Evolutionary conservation across 2,113 vertebrate genomes (phyloP).

Genomic region (Platichthys stellatus): DNA sequence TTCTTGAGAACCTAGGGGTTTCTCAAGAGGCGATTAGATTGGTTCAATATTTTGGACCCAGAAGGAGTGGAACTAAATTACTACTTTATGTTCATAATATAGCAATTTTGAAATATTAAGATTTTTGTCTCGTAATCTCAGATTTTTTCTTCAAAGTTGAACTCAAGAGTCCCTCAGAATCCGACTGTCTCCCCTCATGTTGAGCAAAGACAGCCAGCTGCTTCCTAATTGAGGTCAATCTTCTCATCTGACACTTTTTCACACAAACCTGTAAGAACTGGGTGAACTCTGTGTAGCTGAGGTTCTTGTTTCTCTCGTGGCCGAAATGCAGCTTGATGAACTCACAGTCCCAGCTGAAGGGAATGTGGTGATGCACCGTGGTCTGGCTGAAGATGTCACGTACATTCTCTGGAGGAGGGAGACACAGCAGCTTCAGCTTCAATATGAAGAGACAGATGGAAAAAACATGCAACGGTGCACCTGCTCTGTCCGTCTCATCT

Average conservation of each 20-base stretch:
- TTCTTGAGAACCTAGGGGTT: no score
- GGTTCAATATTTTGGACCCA: no score
- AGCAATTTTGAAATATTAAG: no score
- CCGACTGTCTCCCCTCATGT: no score
- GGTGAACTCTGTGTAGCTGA: conserved; percentile 94
- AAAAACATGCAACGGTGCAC: conserved; percentile 35
- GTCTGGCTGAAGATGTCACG: conserved; percentile 98
- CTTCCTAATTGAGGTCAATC: no score
- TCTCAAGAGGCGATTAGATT: no score
- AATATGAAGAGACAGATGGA: conserved; percentile 26
- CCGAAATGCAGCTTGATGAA: conserved; percentile 97
- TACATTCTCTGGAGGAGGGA: conserved; percentile 88
- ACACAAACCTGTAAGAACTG: conserved; percentile 92
- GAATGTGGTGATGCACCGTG: conserved; percentile 93
- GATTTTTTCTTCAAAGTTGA: no score
- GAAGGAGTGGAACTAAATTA: no score
- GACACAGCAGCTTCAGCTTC: conserved; percentile 18
- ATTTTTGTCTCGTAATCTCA: no score
- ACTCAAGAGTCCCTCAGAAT: no score
- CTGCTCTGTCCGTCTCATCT: conserved; percentile 33
- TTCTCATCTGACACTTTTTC: background rate
- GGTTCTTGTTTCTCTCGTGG: conserved; percentile 91
- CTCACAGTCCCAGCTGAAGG: conserved; percentile 98
- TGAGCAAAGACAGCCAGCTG: no score
- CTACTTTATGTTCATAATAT: no score